Conservation (phyloP, 2,797 vertebrate species). For the Macropodus opercularis region DNA sequence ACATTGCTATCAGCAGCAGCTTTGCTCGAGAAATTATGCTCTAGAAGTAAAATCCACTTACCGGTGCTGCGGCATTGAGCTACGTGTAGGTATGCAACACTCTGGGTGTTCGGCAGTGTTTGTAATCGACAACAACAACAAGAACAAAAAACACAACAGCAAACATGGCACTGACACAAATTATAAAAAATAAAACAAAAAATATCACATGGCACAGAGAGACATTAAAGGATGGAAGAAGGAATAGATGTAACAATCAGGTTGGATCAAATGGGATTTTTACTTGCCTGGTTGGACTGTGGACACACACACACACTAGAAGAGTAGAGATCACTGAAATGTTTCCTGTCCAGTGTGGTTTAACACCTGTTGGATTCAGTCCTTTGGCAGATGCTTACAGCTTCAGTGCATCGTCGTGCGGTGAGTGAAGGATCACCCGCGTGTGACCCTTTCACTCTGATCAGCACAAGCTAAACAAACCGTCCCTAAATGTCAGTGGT, state of each 20-base stretch:
- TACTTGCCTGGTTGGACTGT: too few species aligned
- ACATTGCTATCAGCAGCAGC: background rate
- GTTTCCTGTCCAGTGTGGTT: conserved; percentile 55
- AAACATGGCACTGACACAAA: conserved; percentile 47
- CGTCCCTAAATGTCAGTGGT: conserved; percentile 48
- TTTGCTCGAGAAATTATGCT: background rate
- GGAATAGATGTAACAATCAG: too few species aligned
- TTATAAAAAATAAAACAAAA: too few species aligned
- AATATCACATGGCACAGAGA: too few species aligned
- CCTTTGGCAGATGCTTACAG: conserved; percentile 51
- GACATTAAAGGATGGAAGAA: too few species aligned
- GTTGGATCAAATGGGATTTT: too few species aligned
- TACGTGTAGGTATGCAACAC: background rate
- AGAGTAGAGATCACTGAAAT: conserved; percentile 38
- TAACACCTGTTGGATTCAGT: conserved; percentile 63
- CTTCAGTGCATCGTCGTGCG: conserved; percentile 42
- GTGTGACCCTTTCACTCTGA: conserved; percentile 59
- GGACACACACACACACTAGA: background rate
- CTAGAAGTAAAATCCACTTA: background rate
- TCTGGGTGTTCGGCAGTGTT: conserved; percentile 20
- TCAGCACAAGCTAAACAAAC: conserved; percentile 65
- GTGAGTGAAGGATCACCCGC: conserved; percentile 52
- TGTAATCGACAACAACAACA: conserved; percentile 31
- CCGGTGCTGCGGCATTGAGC: background rate
- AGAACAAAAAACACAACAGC: conserved; percentile 23